Percentiles rank a stretch among this genome's conserved stretches.
Conservation (phyloP, 2,797 vertebrate genomes). For the Artibeus jamaicensis region DNA sequence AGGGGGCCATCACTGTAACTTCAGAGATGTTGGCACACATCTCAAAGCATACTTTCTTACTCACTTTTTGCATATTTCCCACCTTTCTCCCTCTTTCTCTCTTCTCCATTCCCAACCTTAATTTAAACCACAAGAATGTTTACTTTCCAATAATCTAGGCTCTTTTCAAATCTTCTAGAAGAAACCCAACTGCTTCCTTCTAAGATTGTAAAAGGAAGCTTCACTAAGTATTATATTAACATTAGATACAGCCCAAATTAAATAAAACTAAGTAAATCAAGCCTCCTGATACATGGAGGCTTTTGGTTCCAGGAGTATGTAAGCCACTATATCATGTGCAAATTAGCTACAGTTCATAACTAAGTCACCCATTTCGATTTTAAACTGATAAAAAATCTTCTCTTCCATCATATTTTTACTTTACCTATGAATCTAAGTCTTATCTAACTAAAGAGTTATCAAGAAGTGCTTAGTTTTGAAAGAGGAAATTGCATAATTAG, state of each 20-base stretch:
- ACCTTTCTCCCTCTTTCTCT: background rate
- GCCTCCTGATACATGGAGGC: background rate
- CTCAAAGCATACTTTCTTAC: background rate
- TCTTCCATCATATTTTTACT: slow-evolving; percentile 71
- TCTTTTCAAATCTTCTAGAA: background rate
- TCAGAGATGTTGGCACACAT: background rate
- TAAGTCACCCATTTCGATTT: slow-evolving; percentile 77
- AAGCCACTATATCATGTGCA: slow-evolving; percentile 72
- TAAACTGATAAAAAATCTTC: slow-evolving; percentile 77
- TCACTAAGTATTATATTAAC: background rate
- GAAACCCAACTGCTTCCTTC: background rate
- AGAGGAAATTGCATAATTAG: slow-evolving; percentile 64
- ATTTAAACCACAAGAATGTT: background rate
- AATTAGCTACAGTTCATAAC: slow-evolving; percentile 77
- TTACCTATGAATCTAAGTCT: slow-evolving; percentile 76
- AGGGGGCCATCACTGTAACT: background rate
- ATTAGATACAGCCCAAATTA: background rate
- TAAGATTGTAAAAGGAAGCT: background rate
- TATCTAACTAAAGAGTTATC: slow-evolving; percentile 79
- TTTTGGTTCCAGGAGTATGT: background rate
- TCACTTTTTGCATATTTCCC: background rate
- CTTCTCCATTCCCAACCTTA: background rate
- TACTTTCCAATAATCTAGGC: background rate
- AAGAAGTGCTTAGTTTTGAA: slow-evolving; percentile 75
- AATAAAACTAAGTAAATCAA: background rate